Evolutionary conservation across 2,113 vertebrate genomes (phyloP), one percentile per base, ranked within the genome.

Genomic region (Varanus salvator): DNA sequence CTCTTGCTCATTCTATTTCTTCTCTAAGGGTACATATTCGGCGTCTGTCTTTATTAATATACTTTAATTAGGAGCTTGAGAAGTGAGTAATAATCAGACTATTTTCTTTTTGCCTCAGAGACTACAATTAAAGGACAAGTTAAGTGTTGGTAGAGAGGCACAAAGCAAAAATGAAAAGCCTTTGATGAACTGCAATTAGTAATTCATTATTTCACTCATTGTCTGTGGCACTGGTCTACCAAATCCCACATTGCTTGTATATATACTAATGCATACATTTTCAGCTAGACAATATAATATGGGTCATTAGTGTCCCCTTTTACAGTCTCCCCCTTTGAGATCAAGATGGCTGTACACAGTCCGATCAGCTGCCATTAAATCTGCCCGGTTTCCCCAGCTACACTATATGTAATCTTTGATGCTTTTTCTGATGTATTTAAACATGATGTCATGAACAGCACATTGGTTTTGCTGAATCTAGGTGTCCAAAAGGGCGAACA

Each of bases 201-300:
- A 80, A 86, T 90, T 86, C 64, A 82, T 90, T 86, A 72, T 90
- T 80, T 76, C 52, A 86, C 71, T 68, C 34, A 50, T 29, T 76
- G 15, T 75, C 34, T 82, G 54, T 38, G 54, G 80, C 69, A 38
- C 38, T 38, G n/a, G 31, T 31, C 8, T 82, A 87, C 54, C 57
- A 83, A 75, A 90, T 83, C 54, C 44, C 71, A 87, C 44, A 52
- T 38, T 90, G 77, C 44, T 87, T 90, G 54, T 82, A 75, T 83
- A 34, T 86, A 15, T 81, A 71, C 54, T 60, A 38, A 81, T 71
- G 52, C 34, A 74, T 87, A 48, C 29, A 75, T 66, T 66, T 75
- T 64, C 50, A 64, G 34, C 27, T 64, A 80, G 27, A 48, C 7
- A 27, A 27, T 54, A 60, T 57, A 85, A 69, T 31, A n/a, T 85